Evolutionary conservation across 2,888 invertebrate species (phyloP), one percentile per base, ranked within the genome.

Genomic region (Hoplodrina blanda): DNA sequence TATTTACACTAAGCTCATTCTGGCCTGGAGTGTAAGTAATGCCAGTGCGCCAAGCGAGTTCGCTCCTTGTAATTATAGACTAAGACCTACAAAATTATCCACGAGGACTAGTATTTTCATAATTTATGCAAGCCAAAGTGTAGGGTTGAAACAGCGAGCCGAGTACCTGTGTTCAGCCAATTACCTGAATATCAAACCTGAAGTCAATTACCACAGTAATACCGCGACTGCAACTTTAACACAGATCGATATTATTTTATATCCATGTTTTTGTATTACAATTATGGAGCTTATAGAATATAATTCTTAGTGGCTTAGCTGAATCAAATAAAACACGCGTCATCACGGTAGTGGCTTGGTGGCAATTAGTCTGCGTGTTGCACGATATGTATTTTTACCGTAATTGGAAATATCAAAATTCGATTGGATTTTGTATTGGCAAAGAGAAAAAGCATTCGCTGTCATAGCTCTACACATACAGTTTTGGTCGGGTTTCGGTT

Each of bases 81-180:
- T 83, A 85, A 88, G 82, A 85, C 82, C 85, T 85, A 87, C 87
- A 75, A 88, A 90, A 91, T 90, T 88, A 91, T 88, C 85, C 88
- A 86, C 83, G 84, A 82, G 85, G 80, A 82, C 87, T 87, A 84
- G 85, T 71, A 85, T 89, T 89, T 88, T 86, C 86, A 90, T 92
- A 88, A 92, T 89, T 89, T 91, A 92, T 92, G 89, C 88, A 88
- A 83, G 82, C 77, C 82, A 87, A 89, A 90, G 88, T 91, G 88
- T 87, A 87, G 89, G 89, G 89, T 88, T 82, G 85, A 80, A 85
- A 76, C 84, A 82, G 80, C 81, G 74, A 76, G 78, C 80, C 80
- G 88, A 83, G 81, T 87, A 88, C 72, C 68, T 66, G 82, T 87
- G 86, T 86, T 85, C 83, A 80, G 69, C 69, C 81, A 82, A 86